Conservation (phyloP, 2,888 invertebrate genomes). For the Ptilodon capucinus region DNA sequence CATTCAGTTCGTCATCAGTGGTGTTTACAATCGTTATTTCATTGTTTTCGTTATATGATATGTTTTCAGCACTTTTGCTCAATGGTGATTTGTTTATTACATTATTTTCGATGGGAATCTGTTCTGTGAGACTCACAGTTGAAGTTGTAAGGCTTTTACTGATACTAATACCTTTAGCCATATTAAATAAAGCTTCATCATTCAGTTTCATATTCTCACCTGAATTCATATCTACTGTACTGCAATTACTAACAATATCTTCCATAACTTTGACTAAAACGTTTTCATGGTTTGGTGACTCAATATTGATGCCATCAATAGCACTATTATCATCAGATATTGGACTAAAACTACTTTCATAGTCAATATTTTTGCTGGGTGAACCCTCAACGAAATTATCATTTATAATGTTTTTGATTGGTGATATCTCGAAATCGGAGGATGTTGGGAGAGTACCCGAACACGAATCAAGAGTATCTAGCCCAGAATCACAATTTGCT, state of each 20-base stretch:
- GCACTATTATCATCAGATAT: constrained; percentile 33
- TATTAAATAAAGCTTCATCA: constrained; percentile 15
- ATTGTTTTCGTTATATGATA: constrained; percentile 25
- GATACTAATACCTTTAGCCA: constrained; percentile 15
- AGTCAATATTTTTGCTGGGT: constrained; percentile 20
- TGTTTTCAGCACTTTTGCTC: constrained; percentile 67
- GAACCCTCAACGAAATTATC: constrained; percentile 12
- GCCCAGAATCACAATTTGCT: constrained; percentile 56
- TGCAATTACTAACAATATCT: constrained; percentile 11
- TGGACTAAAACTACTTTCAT: constrained; percentile 37
- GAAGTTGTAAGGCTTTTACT: constrained; percentile 51
- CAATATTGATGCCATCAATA: constrained; percentile 26
- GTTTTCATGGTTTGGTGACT: constrained; percentile 23
- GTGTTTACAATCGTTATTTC: constrained; percentile 26
- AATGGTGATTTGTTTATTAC: constrained; percentile 42
- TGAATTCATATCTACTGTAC: constrained; percentile 7
- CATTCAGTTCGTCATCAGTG: constrained; percentile 51
- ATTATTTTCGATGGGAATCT: constrained; percentile 28
- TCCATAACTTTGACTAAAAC: constrained; percentile 31
- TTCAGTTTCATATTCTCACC: constrained; percentile 8
- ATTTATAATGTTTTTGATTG: constrained; percentile 32
- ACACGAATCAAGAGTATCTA: constrained; percentile 47
- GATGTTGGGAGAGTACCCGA: constrained; percentile 39
- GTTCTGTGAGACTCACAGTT: constrained; percentile 59
- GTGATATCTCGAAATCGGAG: constrained; percentile 45